Evolutionary conservation across 2,797 vertebrate genomes (phyloP).

Genomic region (Antrozous pallidus): DNA sequence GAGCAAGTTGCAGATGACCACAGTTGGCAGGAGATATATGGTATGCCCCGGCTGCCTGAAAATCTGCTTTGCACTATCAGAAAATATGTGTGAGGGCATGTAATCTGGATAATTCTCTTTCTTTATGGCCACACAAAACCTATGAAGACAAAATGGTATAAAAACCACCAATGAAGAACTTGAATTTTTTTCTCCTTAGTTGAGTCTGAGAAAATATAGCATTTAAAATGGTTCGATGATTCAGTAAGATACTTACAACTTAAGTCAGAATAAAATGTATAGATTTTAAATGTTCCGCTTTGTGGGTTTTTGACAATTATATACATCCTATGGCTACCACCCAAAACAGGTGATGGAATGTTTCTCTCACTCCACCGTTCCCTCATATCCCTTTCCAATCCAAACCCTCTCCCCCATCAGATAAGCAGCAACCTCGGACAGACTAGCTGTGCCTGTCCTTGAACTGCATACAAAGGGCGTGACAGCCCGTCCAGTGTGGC

Average conservation of each 20-base stretch:
- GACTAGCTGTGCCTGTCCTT: background rate
- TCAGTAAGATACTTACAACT: background rate
- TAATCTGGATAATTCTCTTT: constrained; percentile 97
- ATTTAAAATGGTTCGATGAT: background rate
- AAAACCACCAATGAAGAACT: background rate
- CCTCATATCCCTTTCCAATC: background rate
- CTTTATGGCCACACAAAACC: constrained; percentile 97
- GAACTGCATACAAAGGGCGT: background rate
- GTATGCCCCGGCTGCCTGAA: constrained; percentile 97
- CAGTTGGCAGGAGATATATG: constrained; percentile 93
- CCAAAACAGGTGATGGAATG: background rate
- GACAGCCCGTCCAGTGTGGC: too few relatives aligned
- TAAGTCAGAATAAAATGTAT: background rate
- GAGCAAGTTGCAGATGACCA: constrained; percentile 94
- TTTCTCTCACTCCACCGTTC: background rate
- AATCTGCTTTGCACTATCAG: constrained; percentile 92
- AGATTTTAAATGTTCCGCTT: constrained; percentile 3
- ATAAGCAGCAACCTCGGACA: background rate
- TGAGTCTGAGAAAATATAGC: background rate
- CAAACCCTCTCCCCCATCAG: background rate
- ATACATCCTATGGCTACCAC: background rate
- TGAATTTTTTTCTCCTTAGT: background rate
- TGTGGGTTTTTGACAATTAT: background rate
- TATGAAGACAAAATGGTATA: constrained; percentile 56
- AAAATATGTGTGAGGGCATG: constrained; percentile 91